Conservation (phyloP, 2,113 vertebrate species). For the Tachuris rubrigastra region DNA sequence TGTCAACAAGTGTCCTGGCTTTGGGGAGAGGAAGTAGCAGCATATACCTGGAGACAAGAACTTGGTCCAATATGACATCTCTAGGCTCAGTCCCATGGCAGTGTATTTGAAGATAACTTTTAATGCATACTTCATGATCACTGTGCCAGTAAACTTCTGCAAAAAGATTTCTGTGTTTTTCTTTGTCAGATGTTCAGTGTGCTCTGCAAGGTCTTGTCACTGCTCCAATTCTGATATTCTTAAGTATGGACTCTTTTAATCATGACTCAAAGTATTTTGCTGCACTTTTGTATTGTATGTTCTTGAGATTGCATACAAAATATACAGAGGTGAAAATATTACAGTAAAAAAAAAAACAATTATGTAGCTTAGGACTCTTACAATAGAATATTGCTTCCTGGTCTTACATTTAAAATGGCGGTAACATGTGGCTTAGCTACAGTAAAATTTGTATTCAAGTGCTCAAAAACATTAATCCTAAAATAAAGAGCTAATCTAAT, state of each 20-base stretch:
- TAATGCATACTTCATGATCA: not conserved
- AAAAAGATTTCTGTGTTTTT: not conserved
- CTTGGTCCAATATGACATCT: not conserved
- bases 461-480: not conserved
- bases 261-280: not conserved
- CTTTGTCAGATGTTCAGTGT: not conserved
- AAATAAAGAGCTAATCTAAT: constrained; percentile 38
- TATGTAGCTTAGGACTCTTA: not conserved
- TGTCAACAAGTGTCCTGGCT: not conserved
- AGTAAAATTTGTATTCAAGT: not conserved
- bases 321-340: not conserved
- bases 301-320: not conserved
- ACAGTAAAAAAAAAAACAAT: not conserved
- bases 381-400: not conserved
- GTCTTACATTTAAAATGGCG: not conserved
- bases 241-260: not conserved
- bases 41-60: not conserved
- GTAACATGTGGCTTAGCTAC: not conserved
- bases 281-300: not conserved
- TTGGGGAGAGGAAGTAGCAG: not conserved
- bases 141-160: not conserved
- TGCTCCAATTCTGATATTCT: not conserved
- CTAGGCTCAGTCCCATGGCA: not conserved
- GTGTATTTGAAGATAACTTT: not conserved
- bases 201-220: not conserved